Base-by-base conservation (phyloP, 2,113 vertebrate species). In the Garra rufa region DNA sequence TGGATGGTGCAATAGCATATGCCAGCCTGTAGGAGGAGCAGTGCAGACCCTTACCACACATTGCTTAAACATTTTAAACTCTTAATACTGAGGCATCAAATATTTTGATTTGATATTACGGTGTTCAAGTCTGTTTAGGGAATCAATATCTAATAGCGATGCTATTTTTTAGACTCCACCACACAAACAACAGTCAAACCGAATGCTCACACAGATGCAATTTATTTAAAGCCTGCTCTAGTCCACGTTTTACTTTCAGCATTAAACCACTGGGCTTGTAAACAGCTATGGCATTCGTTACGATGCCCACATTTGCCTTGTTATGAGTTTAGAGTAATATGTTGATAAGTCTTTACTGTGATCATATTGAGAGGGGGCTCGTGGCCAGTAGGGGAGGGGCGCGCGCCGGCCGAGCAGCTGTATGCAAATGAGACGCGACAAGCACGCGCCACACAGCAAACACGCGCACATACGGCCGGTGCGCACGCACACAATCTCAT, bases 351-450 rank as follows among this genome's bases (percentile, higher is more conserved):
- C 59, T 88, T 48, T 87, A 10, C 26, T 71, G 77, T 14, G 26
- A 79, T 28, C 55, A 17, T 13, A n/a, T n/a, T 63, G 57, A 79
- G 55, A 77, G 59, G 9, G 46, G 17, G 78, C 34, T 65, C 78
- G 21, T 57, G 61, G 76, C 91, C 48, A 87, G 89, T 81, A 46
- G 82, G 76, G 65, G 65, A n/a, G 90, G 85, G 55, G 90, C 75
- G 65, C 78, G 87, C 88, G 87, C 90, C 84, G 85, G 90, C 87
- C 26, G 28, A 83, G 95, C 96, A 97, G 97, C 97, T 98, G 97
- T 98, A 98, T 97, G 96, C 92, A 97, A 98, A 98, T 98, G 10
- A 93, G 94, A 93, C 92, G 93, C 95, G 92, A 91, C 93, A 91
- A 94, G 94, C 96, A 96, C 95, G 93, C 95, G 95, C 94, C 95